These are phyloP conservation scores for Phalacrocorax pelagicus DNA, from an alignment of 2,113 vertebrate species.

Conservation along the genomic window DNA sequence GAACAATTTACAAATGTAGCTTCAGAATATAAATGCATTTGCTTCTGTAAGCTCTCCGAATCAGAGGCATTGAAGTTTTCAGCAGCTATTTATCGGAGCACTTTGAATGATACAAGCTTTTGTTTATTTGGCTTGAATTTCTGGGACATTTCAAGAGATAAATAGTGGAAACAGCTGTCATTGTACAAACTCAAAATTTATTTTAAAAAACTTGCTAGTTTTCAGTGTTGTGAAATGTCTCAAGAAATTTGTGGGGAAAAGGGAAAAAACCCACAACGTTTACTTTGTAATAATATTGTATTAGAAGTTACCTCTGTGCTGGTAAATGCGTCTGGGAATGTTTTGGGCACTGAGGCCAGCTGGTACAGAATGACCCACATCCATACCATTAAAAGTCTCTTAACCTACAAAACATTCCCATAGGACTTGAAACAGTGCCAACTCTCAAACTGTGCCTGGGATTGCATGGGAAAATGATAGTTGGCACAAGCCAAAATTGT, in stretches of 20 bases:
- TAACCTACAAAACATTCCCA: conserved; percentile 46
- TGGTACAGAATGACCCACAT: conserved; percentile 30
- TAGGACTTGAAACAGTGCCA: neutral
- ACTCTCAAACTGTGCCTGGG: conserved; percentile 22
- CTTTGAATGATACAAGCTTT: neutral
- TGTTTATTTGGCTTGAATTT: conserved; percentile 42
- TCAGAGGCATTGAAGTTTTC: conserved; percentile 17
- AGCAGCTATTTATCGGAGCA: conserved; percentile 23
- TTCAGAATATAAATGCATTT: conserved; percentile 12
- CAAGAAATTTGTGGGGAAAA: neutral
- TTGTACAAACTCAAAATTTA: neutral
- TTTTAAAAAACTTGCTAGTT: neutral
- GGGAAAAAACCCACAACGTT: neutral
- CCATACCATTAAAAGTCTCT: conserved; percentile 18
- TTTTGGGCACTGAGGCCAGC: neutral
- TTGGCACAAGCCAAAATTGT: neutral
- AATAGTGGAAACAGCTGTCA: neutral
- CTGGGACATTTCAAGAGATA: neutral
- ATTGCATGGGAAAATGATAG: neutral
- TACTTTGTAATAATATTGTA: neutral
- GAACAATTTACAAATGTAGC: conserved; percentile 20
- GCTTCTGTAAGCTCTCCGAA: conserved; percentile 10
- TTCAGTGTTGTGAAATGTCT: neutral
- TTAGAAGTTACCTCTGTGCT: neutral
- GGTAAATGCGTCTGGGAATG: neutral